A percentile compares a stretch with the other conserved stretches of the same genome.
These are phyloP conservation scores for Ctenoplectra terminalis DNA, from an alignment of 1,140 invertebrate genomes.

Conservation along the genomic window DNA sequence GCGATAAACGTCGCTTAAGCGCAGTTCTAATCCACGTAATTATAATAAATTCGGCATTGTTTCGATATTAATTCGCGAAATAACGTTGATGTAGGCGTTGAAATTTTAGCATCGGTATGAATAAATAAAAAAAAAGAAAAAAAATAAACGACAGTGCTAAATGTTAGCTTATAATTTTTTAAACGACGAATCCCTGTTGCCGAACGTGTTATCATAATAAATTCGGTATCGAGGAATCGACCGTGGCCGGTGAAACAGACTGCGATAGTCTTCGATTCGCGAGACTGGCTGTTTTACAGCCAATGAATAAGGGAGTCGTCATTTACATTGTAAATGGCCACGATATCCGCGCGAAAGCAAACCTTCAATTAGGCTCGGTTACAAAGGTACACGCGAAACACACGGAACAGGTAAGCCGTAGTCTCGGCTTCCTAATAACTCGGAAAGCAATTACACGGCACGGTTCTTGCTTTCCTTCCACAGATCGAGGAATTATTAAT, in stretches of 20 bases:
- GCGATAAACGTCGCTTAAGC: constrained; percentile 17
- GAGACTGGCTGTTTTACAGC: constrained; percentile 50
- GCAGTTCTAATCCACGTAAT: neutral
- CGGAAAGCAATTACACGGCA: constrained; percentile 10
- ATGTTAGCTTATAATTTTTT: too few species aligned
- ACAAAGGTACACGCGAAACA: constrained; percentile 28
- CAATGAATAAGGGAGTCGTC: constrained; percentile 65
- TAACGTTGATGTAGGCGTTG: neutral
- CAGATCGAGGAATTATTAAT: constrained; percentile 2
- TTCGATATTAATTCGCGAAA: neutral
- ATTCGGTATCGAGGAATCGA: neutral
- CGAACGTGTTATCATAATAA: constrained; percentile 4
- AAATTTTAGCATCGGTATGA: too few species aligned
- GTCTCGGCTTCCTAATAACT: constrained; percentile 12
- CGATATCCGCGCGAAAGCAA: constrained; percentile 66
- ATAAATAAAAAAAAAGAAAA: too few species aligned
- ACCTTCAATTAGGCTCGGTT: constrained; percentile 74
- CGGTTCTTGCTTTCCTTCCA: neutral
- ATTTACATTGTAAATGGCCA: constrained; percentile 73
- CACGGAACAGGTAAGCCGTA: neutral
- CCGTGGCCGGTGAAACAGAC: neutral
- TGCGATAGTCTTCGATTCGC: constrained; percentile 55
- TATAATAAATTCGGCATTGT: neutral
- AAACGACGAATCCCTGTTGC: neutral
- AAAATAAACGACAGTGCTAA: too few species aligned